A percentile compares a stretch with the other conserved stretches of the same genome.
phyloP scores from a whole-genome alignment of 2,888 invertebrate genomes.

The Chymomyza procnemis region DNA sequence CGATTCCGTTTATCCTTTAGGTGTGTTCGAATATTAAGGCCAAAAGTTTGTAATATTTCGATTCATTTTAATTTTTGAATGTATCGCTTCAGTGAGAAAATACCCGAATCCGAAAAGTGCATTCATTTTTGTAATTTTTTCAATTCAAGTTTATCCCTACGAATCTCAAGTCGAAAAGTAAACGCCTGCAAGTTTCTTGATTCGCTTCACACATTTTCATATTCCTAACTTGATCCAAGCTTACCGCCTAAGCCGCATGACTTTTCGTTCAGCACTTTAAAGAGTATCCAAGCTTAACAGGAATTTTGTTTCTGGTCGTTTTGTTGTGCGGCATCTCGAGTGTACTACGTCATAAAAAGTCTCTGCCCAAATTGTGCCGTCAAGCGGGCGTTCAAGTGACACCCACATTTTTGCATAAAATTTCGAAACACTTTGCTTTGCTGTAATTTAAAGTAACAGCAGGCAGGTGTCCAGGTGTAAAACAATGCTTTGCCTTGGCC shows the following conservation, averaged over 20 bases:
- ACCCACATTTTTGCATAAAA: conserved; percentile 48
- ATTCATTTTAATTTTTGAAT: no score
- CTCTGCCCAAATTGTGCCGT: neutral
- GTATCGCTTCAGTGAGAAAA: no score
- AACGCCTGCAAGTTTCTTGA: no score
- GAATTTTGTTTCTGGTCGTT: neutral
- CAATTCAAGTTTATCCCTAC: no score
- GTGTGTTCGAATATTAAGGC: no score
- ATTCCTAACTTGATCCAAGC: neutral
- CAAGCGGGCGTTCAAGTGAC: neutral
- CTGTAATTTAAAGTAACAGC: conserved; percentile 10
- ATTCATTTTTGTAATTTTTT: no score
- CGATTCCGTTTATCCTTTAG: no score
- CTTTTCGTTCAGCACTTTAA: neutral
- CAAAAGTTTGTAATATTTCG: no score
- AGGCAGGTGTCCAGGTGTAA: neutral
- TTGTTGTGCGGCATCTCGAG: neutral
- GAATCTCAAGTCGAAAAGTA: no score
- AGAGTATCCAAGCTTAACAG: neutral
- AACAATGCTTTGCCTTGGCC: conserved; percentile 15
- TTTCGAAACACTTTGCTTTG: conserved; percentile 25
- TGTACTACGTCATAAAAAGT: neutral
- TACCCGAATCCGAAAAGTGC: no score
- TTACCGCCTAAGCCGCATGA: neutral
- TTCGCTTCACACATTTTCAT: neutral